Conservation (phyloP, 2,888 invertebrate species). For the Calameuta idolon region DNA sequence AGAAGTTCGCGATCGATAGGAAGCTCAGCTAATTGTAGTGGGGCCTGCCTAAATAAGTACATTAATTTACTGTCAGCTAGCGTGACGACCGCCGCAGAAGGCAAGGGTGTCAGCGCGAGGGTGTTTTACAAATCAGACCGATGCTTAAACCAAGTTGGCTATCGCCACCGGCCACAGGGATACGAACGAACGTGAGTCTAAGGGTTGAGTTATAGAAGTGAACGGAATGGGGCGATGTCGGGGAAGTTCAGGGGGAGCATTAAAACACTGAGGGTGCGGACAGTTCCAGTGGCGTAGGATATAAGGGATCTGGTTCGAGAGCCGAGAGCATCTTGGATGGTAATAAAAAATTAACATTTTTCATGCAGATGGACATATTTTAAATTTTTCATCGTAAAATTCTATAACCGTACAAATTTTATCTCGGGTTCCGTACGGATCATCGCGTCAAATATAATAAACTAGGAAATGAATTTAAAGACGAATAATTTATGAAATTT, state of each 20-base stretch:
- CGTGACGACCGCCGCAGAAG: slow-evolving; percentile 35
- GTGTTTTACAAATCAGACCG: slow-evolving; percentile 30
- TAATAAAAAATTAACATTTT: neutral
- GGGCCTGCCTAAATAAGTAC: slow-evolving; percentile 37
- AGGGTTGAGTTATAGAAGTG: slow-evolving; percentile 42
- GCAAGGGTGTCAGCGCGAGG: slow-evolving; percentile 24
- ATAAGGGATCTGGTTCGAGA: slow-evolving; percentile 23
- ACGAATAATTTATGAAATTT: neutral
- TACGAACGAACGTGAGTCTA: slow-evolving; percentile 30
- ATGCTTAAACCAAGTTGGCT: slow-evolving; percentile 15
- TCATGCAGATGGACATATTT: neutral
- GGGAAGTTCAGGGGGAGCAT: slow-evolving; percentile 54
- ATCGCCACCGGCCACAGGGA: slow-evolving; percentile 16
- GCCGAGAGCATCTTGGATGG: neutral
- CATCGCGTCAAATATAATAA: neutral
- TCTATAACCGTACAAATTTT: neutral
- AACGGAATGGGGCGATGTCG: slow-evolving; percentile 44
- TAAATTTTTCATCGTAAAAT: neutral
- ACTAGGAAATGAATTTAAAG: neutral
- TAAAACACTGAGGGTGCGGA: slow-evolving; percentile 56
- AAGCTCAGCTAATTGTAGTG: slow-evolving; percentile 13
- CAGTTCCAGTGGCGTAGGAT: slow-evolving; percentile 47
- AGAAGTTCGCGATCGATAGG: slow-evolving; percentile 33
- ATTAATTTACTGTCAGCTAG: slow-evolving; percentile 44
- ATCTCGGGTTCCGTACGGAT: neutral